These are phyloP conservation scores for Oceanodroma leucorhoa DNA, from an alignment of 2,797 vertebrate genomes.

Conservation along the genomic window DNA sequence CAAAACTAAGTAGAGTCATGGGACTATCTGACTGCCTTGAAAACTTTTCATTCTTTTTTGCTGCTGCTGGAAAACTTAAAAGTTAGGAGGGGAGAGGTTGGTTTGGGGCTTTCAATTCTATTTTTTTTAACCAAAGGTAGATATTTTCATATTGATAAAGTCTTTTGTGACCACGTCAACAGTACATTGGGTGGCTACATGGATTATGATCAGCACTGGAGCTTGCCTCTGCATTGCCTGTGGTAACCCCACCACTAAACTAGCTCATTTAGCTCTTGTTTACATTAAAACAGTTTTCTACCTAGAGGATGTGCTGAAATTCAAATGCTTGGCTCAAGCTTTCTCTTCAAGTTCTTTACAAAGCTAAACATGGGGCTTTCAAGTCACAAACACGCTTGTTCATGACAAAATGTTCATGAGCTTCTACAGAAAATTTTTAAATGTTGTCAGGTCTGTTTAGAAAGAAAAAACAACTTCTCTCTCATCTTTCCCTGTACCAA, in stretches of 20 bases:
- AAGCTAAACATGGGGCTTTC: rapidly evolving
- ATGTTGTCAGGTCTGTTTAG: not conserved
- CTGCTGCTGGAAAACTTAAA: not conserved
- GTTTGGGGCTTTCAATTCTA: not conserved
- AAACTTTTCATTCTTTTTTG: not conserved
- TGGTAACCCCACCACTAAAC: not conserved
- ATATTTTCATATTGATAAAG: not conserved
- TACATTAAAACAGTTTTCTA: not conserved
- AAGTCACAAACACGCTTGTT: not conserved
- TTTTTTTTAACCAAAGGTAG: not conserved
- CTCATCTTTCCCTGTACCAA: not conserved
- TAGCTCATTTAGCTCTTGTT: not conserved
- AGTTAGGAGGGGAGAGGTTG: not conserved
- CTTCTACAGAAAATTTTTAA: not conserved
- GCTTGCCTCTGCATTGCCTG: not conserved
- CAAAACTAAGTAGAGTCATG: not conserved
- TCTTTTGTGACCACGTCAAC: not conserved
- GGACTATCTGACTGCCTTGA: not conserved
- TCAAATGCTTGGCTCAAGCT: not conserved
- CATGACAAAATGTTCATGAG: not conserved
- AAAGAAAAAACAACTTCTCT: not conserved
- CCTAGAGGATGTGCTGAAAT: not conserved
- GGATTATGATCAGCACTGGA: not conserved
- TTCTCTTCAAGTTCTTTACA: not conserved
- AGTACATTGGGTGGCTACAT: not conserved